These are phyloP conservation scores for Calosoma granatense DNA, from an alignment of 1,140 invertebrate species.

Conservation along the genomic window DNA sequence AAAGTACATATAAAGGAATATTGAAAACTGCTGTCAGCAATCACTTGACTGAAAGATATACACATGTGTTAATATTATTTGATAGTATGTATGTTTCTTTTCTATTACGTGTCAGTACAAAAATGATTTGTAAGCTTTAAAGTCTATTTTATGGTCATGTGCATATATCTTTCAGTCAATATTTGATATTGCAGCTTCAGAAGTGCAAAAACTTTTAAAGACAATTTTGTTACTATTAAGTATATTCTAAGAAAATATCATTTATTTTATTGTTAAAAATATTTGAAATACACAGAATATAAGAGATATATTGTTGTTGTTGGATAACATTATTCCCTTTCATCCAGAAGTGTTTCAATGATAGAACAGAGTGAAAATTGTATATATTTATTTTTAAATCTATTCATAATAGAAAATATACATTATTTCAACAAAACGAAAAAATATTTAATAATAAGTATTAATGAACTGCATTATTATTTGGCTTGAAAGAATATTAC, in stretches of 20 bases:
- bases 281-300: slow-evolving; percentile 9
- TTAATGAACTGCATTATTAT: no score
- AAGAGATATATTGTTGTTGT: no score
- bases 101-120: neutral
- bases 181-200: neutral
- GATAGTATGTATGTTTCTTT: slow-evolving; percentile 13
- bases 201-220: neutral
- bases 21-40: no score
- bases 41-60: no score
- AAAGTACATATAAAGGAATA: no score
- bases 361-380: no score
- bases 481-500: slow-evolving; percentile 66
- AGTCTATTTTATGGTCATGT: neutral
- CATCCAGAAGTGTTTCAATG: no score
- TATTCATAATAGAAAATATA: no score
- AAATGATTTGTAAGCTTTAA: slow-evolving; percentile 9
- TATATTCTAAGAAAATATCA: neutral
- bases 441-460: no score
- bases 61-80: slow-evolving; percentile 4
- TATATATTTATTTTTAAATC: no score
- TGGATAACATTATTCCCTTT: no score
- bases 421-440: no score
- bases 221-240: slow-evolving; percentile 7
- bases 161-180: neutral
- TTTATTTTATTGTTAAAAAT: slow-evolving; percentile 12